These are phyloP conservation scores for Agriopis leucophaearia DNA, from an alignment of 2,888 invertebrate species.

Conservation along the genomic window DNA sequence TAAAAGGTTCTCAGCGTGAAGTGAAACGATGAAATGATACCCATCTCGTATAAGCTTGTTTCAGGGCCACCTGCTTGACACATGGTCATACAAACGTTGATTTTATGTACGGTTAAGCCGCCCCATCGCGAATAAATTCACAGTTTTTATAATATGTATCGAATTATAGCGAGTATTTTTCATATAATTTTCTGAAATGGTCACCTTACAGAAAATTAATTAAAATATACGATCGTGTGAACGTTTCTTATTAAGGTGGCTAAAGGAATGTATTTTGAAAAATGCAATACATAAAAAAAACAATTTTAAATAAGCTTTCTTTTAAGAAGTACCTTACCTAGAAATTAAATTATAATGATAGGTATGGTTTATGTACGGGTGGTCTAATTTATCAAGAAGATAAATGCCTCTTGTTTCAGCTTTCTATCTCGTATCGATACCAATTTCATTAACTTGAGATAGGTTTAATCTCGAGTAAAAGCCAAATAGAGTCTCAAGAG, in stretches of 20 bases:
- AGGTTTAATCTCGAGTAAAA: slow-evolving; percentile 74
- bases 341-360: neutral
- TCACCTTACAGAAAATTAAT: slow-evolving; percentile 51
- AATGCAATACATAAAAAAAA: neutral
- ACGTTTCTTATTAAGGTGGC: slow-evolving; percentile 43
- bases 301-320: no score
- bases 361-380: neutral
- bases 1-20: slow-evolving; percentile 73
- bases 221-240: slow-evolving; percentile 52
- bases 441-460: slow-evolving; percentile 75
- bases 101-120: slow-evolving; percentile 72
- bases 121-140: slow-evolving; percentile 72
- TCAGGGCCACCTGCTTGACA: slow-evolving; percentile 76
- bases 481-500: slow-evolving; percentile 74
- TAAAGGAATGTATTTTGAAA: slow-evolving; percentile 22
- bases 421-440: slow-evolving; percentile 62
- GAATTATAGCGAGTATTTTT: slow-evolving; percentile 65
- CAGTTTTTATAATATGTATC: slow-evolving; percentile 76
- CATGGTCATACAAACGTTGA: slow-evolving; percentile 68
- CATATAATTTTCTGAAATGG: slow-evolving; percentile 58
- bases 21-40: slow-evolving; percentile 61
- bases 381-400: slow-evolving; percentile 24
- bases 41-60: slow-evolving; percentile 61
- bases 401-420: slow-evolving; percentile 39
- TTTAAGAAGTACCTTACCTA: neutral